A percentile compares a stretch with the other conserved stretches of the same genome.
phyloP scores from a whole-genome alignment of 2,797 vertebrate species.

The Ibycter americanus region DNA sequence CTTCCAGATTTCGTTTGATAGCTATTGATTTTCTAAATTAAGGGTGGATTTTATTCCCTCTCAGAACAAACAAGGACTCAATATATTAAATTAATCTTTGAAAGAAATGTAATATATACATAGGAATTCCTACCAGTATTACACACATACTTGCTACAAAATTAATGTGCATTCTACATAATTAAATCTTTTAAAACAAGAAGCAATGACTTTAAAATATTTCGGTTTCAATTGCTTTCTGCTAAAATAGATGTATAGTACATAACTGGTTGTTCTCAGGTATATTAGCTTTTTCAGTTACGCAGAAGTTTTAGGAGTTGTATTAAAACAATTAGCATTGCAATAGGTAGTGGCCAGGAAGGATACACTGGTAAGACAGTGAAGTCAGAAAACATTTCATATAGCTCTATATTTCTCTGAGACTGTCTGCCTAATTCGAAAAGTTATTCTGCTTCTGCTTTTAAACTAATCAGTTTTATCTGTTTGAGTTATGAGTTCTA shows the following conservation, averaged over 20 bases:
- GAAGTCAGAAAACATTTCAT: background rate
- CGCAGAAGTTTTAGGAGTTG: background rate
- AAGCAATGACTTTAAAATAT: background rate
- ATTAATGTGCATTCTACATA: background rate
- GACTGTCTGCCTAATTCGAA: background rate
- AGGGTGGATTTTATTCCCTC: background rate
- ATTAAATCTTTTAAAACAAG: background rate
- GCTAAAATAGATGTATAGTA: background rate
- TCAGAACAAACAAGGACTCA: background rate
- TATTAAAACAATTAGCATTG: background rate
- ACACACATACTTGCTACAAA: background rate
- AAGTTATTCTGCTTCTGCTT: background rate
- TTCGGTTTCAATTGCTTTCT: background rate
- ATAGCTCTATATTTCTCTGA: background rate
- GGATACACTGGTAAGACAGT: background rate
- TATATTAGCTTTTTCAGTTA: background rate
- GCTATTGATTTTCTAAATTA: background rate
- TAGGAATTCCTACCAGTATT: background rate
- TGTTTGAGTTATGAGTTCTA: background rate
- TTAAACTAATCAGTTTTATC: background rate
- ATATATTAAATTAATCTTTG: background rate
- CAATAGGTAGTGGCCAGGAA: background rate
- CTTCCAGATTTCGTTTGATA: background rate
- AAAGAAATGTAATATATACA: background rate
- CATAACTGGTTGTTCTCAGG: background rate